phyloP scores from a whole-genome alignment of 35 echinoderm and acorn worm genomes.

The Patiria miniata region DNA sequence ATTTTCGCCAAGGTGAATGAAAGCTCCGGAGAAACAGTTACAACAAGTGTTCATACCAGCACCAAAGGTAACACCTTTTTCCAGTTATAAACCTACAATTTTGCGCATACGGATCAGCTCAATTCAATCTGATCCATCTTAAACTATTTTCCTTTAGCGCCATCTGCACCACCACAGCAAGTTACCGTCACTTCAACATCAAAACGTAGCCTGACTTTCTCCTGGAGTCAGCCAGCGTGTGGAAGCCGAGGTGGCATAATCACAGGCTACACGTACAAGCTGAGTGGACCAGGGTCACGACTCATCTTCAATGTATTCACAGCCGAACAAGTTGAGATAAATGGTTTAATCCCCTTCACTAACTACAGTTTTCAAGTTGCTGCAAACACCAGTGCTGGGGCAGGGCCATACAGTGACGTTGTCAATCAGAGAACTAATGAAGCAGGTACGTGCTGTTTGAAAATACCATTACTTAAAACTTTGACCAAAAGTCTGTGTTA shows the following conservation, averaged over 20 bases:
- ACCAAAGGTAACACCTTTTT: no score
- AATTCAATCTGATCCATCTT: no score
- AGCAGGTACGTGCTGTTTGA: neutral
- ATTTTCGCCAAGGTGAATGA: no score
- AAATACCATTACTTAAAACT: no score
- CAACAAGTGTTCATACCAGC: no score
- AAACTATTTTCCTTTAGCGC: neutral
- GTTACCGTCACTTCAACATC: neutral
- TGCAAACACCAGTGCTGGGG: slow-evolving; percentile 21
- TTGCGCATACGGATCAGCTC: no score
- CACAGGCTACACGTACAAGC: slow-evolving; percentile 5
- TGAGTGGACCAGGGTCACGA: neutral
- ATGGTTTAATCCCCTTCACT: slow-evolving; percentile 29
- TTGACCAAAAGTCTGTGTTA: no score
- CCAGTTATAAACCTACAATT: no score
- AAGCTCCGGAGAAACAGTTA: no score
- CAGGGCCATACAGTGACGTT: neutral
- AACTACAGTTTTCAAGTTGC: slow-evolving; percentile 50
- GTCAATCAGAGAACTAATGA: neutral
- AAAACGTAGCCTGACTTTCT: slow-evolving; percentile 21
- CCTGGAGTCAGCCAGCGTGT: slow-evolving; percentile 39
- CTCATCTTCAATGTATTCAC: neutral
- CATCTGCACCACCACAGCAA: slow-evolving; percentile 20
- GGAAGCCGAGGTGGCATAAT: slow-evolving; percentile 52
- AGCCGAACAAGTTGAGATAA: neutral